A percentile compares a stretch with the other conserved stretches of the same genome.
phyloP scores from a whole-genome alignment of 2,113 vertebrate species.

The Aviceda subcristata region DNA sequence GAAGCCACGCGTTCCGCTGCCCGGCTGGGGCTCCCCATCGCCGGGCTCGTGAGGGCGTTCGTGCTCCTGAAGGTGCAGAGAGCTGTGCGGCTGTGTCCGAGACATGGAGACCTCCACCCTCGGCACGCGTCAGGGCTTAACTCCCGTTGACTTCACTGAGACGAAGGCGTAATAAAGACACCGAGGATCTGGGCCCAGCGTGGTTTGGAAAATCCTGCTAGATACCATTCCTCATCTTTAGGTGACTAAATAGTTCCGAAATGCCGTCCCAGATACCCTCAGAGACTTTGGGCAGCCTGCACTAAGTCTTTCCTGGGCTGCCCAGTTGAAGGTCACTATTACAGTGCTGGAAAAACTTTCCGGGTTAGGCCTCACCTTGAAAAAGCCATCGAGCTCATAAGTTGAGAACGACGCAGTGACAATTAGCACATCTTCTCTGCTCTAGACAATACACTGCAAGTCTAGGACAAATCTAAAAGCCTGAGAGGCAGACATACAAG shows the following conservation, averaged over 20 bases:
- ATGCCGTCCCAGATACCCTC: background rate
- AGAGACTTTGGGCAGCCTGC: background rate
- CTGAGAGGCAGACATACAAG: constrained; percentile 17
- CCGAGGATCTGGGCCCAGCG: background rate
- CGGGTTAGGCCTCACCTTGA: background rate
- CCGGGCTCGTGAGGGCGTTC: background rate
- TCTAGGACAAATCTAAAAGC: background rate
- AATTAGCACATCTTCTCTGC: background rate
- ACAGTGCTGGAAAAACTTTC: background rate
- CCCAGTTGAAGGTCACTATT: background rate
- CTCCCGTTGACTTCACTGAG: background rate
- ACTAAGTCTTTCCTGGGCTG: background rate
- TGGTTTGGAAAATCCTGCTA: background rate
- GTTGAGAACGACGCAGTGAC: background rate
- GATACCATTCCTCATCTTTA: background rate
- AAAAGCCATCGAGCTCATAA: background rate
- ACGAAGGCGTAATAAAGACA: background rate
- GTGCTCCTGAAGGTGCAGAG: background rate
- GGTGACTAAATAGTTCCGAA: background rate
- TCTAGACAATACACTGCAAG: background rate
- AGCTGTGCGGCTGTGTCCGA: background rate
- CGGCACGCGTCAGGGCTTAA: background rate
- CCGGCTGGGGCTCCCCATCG: background rate
- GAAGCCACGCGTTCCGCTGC: background rate
- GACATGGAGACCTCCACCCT: background rate